These are phyloP conservation scores for Leiothrix lutea DNA, from an alignment of 2,113 vertebrate genomes.

Conservation along the genomic window DNA sequence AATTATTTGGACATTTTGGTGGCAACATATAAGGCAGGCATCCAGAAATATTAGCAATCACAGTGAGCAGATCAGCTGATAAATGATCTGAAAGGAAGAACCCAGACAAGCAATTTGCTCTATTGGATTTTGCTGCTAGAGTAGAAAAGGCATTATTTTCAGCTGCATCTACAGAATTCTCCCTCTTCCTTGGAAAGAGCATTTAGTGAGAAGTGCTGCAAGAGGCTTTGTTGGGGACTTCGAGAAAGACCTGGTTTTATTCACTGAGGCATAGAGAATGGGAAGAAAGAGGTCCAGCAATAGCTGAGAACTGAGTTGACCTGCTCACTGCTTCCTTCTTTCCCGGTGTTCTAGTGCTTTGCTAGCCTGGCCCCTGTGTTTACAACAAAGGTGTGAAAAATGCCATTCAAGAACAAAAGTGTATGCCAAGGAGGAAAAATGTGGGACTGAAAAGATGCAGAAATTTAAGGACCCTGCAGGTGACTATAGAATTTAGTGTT, in stretches of 20 bases:
- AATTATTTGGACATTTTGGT: conserved; percentile 71
- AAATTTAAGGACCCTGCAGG: not conserved
- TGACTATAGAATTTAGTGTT: not conserved
- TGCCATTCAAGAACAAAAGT: not conserved
- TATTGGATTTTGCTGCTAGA: not conserved
- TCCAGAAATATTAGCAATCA: conserved; percentile 79
- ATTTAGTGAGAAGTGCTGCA: not conserved
- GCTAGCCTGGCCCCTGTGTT: not conserved
- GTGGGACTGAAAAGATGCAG: not conserved
- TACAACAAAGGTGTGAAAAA: not conserved
- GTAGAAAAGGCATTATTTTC: not conserved
- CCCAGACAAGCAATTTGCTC: not conserved
- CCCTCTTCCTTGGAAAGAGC: not conserved
- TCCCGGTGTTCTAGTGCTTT: not conserved
- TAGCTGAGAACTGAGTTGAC: not conserved
- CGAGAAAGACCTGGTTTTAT: not conserved
- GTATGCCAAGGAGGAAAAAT: not conserved
- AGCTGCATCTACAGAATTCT: not conserved
- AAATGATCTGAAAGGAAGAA: conserved; percentile 70
- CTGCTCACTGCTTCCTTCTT: not conserved
- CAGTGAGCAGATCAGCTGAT: conserved; percentile 68
- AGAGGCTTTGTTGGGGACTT: not conserved
- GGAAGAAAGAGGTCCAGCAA: not conserved
- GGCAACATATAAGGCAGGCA: conserved; percentile 76
- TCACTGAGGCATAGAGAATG: not conserved